phyloP scores from a whole-genome alignment of 1,140 invertebrate species.

The Meloidogyne exigua region DNA sequence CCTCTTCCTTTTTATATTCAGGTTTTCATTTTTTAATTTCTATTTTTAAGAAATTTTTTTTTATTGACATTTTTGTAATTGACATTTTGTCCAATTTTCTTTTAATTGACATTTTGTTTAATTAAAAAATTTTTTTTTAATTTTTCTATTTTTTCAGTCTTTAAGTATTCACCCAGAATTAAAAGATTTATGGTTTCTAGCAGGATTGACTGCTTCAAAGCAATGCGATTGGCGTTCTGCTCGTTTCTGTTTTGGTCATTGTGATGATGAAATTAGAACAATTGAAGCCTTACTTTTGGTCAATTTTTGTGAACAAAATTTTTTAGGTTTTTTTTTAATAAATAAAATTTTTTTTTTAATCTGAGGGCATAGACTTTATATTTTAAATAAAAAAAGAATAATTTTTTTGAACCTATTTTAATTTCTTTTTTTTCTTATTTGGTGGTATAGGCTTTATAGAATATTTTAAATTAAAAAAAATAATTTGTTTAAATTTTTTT shows the following conservation, averaged over 20 bases:
- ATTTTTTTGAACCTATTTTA: too few species aligned
- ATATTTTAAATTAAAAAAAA: too few species aligned
- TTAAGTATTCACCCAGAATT: conserved; percentile 32
- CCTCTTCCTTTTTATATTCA: conserved; percentile 37
- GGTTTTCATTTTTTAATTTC: conserved; percentile 16
- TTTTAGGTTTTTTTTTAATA: conserved; percentile 16
- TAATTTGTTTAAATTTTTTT: too few species aligned
- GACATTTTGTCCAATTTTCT: too few species aligned
- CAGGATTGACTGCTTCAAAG: conserved; percentile 25
- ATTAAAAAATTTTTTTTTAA: not conserved
- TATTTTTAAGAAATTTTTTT: too few species aligned
- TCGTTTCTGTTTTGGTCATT: conserved; percentile 36
- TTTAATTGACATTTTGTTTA: too few species aligned
- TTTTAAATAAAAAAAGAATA: too few species aligned
- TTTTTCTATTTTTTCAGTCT: conserved; percentile 25
- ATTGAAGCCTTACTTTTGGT: conserved; percentile 34
- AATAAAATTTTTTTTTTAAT: too few species aligned
- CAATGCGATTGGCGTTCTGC: conserved; percentile 31
- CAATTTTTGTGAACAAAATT: conserved; percentile 28
- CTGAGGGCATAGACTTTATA: too few species aligned
- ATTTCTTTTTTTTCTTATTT: too few species aligned
- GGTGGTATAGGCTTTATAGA: too few species aligned
- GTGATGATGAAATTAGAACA: conserved; percentile 35
- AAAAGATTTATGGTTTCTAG: conserved; percentile 34
- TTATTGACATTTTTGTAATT: too few species aligned